Base-by-base conservation (phyloP, 2,797 vertebrate species). In the Podargus strigoides region DNA sequence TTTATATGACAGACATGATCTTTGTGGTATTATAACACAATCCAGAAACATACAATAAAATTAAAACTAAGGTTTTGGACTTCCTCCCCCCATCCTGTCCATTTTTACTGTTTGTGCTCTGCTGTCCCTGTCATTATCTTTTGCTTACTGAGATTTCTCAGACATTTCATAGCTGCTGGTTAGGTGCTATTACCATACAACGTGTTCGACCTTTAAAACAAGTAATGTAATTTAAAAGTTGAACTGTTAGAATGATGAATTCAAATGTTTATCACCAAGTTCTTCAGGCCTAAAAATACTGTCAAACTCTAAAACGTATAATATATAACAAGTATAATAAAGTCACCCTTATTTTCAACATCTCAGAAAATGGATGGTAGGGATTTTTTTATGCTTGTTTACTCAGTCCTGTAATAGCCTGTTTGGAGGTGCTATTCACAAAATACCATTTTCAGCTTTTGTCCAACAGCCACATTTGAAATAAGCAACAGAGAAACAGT, bases 171-270 rank as follows among this genome's bases (percentile, higher is more conserved):
- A 90, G 91, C 94, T 96, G 58, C 94, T 92, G 80, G 90, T 96
- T 90, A 94, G 83, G 94, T 62, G 55, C 46, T 87, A 55, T 84
- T 94, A 72, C 72, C 37, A 27, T 80, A 32, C 83, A 80, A 85
- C 52, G 62, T 55, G 62, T 66, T 95, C 93, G 95, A 88, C 64
- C 90, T 96, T 96, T 95, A 93, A 85, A 96, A 88, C 42, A 94
- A 96, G 85, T 94, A 86, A 91, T 93, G 94, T 91, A 90, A 44
- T 90, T 52, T 87, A 91, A 96, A 95, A 87, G 68, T 69, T 94
- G 83, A 74, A 85, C 72, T 78, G 87, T 79, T 93, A 91, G 63
- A 96, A 81, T 66, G 30, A 86, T 88, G 27, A 69, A 76, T 90
- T 82, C 28, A 32, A 92, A 75, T 84, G 64, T 81, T 90, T 84